Evolutionary conservation across 2,797 vertebrate species (phyloP).

Genomic region (Thunnus albacares): DNA sequence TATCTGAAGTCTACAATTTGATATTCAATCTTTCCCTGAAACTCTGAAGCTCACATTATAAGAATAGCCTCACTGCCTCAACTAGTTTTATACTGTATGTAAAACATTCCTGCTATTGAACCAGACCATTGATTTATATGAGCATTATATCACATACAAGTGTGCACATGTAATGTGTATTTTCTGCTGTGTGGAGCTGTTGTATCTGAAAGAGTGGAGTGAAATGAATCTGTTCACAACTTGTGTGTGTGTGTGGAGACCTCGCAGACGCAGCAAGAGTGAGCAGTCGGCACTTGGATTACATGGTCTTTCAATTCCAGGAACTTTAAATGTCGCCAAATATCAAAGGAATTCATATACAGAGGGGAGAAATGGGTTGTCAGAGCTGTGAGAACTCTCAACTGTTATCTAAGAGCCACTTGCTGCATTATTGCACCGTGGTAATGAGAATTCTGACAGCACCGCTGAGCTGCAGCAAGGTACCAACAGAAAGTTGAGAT

Average conservation of each 20-base stretch:
- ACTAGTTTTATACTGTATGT: neutral
- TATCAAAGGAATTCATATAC: conserved; percentile 51
- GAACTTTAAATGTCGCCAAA: conserved; percentile 35
- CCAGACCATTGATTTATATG: conserved; percentile 46
- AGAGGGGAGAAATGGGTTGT: conserved; percentile 45
- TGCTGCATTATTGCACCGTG: conserved; percentile 48
- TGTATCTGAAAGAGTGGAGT: conserved; percentile 16
- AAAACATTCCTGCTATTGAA: conserved; percentile 33
- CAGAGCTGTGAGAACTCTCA: conserved; percentile 48
- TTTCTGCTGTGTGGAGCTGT: conserved; percentile 12
- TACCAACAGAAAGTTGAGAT: conserved; percentile 18
- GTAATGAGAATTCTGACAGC: conserved; percentile 64
- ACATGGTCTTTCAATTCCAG: conserved; percentile 23
- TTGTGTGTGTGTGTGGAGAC: conserved; percentile 23
- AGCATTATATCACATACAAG: conserved; percentile 21
- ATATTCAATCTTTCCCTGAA: conserved; percentile 49
- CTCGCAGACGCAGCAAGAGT: conserved; percentile 12
- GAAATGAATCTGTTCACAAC: conserved; percentile 32
- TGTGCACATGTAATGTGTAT: neutral
- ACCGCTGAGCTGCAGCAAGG: conserved; percentile 27
- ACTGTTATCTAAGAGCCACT: conserved; percentile 57
- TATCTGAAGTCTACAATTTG: conserved; percentile 53
- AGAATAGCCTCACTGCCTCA: conserved; percentile 39
- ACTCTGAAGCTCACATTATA: conserved; percentile 20
- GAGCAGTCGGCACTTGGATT: conserved; percentile 28